phyloP scores from a whole-genome alignment of 2,888 invertebrate species.

The Microctonus hyperodae region DNA sequence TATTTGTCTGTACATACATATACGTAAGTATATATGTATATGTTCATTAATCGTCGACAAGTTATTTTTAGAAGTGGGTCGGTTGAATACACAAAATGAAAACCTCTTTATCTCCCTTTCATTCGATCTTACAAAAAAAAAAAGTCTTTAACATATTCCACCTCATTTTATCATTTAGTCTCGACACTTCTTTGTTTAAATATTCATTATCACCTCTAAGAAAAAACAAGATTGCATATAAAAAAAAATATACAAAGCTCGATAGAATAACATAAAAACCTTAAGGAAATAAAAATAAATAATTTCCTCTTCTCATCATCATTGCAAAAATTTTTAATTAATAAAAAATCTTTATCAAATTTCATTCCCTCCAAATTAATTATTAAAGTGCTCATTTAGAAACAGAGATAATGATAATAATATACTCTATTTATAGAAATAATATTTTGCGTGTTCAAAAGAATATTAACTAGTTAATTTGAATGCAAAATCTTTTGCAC shows the following conservation, averaged over 20 bases:
- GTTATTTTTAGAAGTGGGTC: not conserved
- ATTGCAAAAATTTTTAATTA: too few relatives aligned
- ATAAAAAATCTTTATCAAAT: too few relatives aligned
- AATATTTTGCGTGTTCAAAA: not conserved
- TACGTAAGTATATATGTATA: not conserved
- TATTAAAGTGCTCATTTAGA: too few relatives aligned
- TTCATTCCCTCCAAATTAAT: too few relatives aligned
- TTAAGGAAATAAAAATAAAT: too few relatives aligned
- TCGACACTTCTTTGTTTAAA: not conserved
- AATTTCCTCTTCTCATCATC: too few relatives aligned
- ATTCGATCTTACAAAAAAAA: not conserved
- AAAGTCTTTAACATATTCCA: not conserved
- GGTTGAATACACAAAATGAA: not conserved
- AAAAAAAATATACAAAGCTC: too few relatives aligned
- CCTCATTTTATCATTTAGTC: not conserved
- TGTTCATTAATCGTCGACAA: not conserved
- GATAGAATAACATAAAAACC: too few relatives aligned
- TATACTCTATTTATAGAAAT: not conserved
- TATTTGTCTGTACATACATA: not conserved
- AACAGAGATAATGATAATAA: not conserved
- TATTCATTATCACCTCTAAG: not conserved
- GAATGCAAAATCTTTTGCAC: not conserved
- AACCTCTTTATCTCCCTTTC: not conserved
- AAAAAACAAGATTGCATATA: not conserved
- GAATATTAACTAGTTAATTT: constrained; percentile 14